A percentile compares a stretch with the other conserved stretches of the same genome.
Conservation (phyloP, 2,888 invertebrate genomes). For the Chesias legatella region DNA sequence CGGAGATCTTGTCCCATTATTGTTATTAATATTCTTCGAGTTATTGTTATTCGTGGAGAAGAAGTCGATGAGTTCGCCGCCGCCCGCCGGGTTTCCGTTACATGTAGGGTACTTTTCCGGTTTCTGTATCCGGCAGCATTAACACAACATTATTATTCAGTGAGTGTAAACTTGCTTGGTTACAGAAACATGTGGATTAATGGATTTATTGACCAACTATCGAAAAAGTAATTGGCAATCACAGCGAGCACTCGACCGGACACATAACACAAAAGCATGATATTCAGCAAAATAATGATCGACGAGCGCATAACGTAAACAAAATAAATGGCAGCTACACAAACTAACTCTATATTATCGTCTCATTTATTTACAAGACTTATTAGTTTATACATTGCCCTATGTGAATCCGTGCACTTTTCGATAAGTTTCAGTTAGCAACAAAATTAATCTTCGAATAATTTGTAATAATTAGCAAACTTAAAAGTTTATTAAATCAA, state of each 20-base stretch:
- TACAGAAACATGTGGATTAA: not conserved
- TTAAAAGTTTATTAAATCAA: not conserved
- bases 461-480: too few relatives aligned
- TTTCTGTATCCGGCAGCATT: conserved; percentile 42
- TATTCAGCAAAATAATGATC: conserved; percentile 3
- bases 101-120: conserved; percentile 33
- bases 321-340: conserved; percentile 7
- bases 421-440: too few relatives aligned
- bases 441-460: too few relatives aligned
- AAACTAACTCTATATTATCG: too few relatives aligned
- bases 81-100: conserved; percentile 48
- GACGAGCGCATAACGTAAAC: too few relatives aligned
- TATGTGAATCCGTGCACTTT: too few relatives aligned
- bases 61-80: conserved; percentile 51
- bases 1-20: conserved; percentile 54
- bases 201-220: conserved; percentile 3
- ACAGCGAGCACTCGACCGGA: conserved; percentile 10
- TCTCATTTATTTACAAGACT: too few relatives aligned
- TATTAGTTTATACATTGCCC: too few relatives aligned
- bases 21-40: conserved; percentile 53
- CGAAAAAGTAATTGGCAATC: conserved; percentile 14
- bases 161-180: conserved; percentile 3
- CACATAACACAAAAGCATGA: conserved; percentile 7
- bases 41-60: conserved; percentile 45
- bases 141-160: conserved; percentile 29